phyloP scores from a whole-genome alignment of 2,113 vertebrate species.

The Elephantulus edwardii region DNA sequence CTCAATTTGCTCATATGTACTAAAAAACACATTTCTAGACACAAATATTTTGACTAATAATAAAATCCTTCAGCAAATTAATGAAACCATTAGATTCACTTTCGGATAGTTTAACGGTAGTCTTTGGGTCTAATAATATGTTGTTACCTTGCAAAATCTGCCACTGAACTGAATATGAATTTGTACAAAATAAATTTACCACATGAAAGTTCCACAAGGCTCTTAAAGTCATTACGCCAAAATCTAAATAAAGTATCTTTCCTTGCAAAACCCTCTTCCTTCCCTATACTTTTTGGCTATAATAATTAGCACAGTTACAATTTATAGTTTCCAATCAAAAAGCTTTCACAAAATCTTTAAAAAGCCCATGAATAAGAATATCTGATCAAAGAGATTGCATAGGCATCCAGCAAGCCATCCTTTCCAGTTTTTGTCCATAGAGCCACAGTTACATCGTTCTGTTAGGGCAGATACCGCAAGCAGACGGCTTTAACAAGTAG shows the following conservation, averaged over 20 bases:
- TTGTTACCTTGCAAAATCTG: conserved; percentile 20
- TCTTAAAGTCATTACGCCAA: background rate
- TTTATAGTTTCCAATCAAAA: background rate
- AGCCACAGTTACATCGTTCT: too few relatives aligned
- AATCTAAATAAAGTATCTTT: background rate
- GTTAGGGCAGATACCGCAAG: too few relatives aligned
- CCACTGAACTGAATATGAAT: background rate
- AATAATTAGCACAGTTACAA: background rate
- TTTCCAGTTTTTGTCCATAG: background rate
- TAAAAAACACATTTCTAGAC: background rate
- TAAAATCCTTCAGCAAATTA: conserved; percentile 65
- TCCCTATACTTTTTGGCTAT: background rate
- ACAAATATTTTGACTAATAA: conserved; percentile 53
- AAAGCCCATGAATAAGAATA: background rate
- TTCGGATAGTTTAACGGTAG: conserved; percentile 44
- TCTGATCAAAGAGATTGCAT: too few relatives aligned
- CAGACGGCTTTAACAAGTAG: too few relatives aligned
- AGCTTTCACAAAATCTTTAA: background rate
- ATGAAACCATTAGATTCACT: conserved; percentile 59
- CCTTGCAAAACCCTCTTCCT: background rate
- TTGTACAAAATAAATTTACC: conserved; percentile 10
- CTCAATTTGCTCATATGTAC: conserved; percentile 8
- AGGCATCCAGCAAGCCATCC: too few relatives aligned
- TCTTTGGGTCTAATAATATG: conserved; percentile 40
- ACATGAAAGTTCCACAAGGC: background rate